Conservation (phyloP, 2,797 vertebrate genomes). For the Muscicapa comitata region DNA sequence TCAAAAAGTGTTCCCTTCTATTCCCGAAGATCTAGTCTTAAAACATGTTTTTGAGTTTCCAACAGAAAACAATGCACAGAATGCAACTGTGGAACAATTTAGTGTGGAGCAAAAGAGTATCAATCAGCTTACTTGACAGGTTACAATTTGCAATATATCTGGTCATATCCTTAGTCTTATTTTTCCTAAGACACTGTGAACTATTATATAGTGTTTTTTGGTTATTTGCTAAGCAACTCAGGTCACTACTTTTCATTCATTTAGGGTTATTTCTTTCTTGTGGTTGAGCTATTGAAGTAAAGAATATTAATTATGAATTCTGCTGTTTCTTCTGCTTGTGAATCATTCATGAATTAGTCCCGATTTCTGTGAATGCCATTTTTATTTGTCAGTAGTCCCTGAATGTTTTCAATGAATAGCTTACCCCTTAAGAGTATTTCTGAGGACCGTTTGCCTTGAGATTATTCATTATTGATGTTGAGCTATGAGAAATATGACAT, state of each 20-base stretch:
- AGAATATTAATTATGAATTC: constrained; percentile 42
- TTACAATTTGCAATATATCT: background rate
- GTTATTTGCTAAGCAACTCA: background rate
- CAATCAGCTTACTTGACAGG: background rate
- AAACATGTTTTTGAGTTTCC: background rate
- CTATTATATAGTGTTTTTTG: background rate
- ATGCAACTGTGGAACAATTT: background rate
- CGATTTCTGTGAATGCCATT: background rate
- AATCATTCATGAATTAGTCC: constrained; percentile 24
- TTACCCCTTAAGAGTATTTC: background rate
- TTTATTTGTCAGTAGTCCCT: constrained; percentile 13
- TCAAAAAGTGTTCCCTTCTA: background rate
- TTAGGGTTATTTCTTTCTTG: background rate
- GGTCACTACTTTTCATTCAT: background rate
- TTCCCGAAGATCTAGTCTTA: background rate
- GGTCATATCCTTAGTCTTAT: background rate
- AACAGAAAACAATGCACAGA: background rate
- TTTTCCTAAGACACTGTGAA: background rate
- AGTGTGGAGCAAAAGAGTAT: background rate
- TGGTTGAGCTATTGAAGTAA: background rate
- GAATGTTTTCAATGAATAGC: background rate
- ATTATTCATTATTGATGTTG: background rate
- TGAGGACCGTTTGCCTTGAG: background rate
- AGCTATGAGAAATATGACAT: background rate
- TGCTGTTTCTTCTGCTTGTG: background rate